phyloP scores from a whole-genome alignment of 2,888 invertebrate genomes.

The Omphaloscelis lunosa region DNA sequence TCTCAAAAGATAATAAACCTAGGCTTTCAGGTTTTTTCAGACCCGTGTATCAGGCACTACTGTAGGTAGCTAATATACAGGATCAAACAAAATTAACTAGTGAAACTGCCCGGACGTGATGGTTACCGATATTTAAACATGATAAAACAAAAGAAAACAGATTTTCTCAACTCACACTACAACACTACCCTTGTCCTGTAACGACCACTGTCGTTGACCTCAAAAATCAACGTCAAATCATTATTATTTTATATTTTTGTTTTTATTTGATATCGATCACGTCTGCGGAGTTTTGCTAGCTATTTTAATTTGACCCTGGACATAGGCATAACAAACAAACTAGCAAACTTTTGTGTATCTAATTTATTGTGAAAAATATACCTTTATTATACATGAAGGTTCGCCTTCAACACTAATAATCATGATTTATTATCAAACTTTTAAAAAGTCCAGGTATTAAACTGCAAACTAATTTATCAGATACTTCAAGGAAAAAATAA shows the following conservation, averaged over 20 bases:
- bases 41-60: not conserved
- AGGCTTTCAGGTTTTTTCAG: not conserved
- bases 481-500: slow-evolving; percentile 25
- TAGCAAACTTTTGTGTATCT: slow-evolving; percentile 4
- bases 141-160: too few relatives aligned
- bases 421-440: slow-evolving; percentile 33
- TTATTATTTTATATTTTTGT: too few relatives aligned
- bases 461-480: slow-evolving; percentile 26
- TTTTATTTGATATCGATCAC: not conserved
- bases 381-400: not conserved
- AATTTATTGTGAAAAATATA: slow-evolving; percentile 20
- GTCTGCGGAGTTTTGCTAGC: not conserved
- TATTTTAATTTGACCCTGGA: not conserved
- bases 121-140: too few relatives aligned
- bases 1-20: too few relatives aligned
- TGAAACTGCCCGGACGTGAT: too few relatives aligned
- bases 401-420: not conserved
- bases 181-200: too few relatives aligned
- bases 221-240: too few relatives aligned
- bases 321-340: not conserved
- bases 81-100: too few relatives aligned
- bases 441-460: slow-evolving; percentile 30
- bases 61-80: too few relatives aligned
- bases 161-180: too few relatives aligned
- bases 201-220: too few relatives aligned